phyloP scores from a whole-genome alignment of 2,113 vertebrate species.

The Campylomormyrus numenius region DNA sequence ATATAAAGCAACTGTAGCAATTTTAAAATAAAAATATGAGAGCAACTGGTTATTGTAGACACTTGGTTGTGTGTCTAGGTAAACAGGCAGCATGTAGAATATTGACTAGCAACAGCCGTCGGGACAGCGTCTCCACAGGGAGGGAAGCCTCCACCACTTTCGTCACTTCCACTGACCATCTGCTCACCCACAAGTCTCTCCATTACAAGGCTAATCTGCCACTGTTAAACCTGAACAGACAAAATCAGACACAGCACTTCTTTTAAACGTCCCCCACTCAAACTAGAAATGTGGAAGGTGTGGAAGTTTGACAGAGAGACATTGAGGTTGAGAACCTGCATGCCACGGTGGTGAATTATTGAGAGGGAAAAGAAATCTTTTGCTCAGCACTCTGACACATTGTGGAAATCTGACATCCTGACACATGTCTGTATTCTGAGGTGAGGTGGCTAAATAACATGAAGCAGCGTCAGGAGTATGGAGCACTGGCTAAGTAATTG shows the following conservation, averaged over 20 bases:
- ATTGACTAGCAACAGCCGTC: not conserved
- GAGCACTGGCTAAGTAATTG: not conserved
- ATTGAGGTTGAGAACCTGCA: not conserved
- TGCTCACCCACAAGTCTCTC: not conserved
- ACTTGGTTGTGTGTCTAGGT: not conserved
- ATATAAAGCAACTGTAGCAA: not conserved
- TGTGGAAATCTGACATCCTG: not conserved
- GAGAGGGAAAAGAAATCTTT: not conserved
- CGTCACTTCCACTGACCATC: conserved; percentile 4
- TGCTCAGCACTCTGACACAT: conserved; percentile 1
- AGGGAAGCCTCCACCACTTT: not conserved
- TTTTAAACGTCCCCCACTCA: not conserved
- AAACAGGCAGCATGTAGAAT: not conserved
- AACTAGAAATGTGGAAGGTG: not conserved
- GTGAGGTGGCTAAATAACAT: not conserved
- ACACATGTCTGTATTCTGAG: not conserved
- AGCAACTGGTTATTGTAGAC: not conserved
- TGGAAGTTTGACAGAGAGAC: not conserved
- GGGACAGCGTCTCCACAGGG: not conserved
- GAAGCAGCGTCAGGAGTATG: not conserved
- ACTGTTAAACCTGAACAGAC: not conserved
- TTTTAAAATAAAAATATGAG: not conserved
- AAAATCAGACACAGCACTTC: not conserved
- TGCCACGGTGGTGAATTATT: not conserved
- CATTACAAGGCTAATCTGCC: not conserved